These are phyloP conservation scores for Trochalopteron elliotii DNA, from an alignment of 2,113 vertebrate genomes.

Conservation along the genomic window DNA sequence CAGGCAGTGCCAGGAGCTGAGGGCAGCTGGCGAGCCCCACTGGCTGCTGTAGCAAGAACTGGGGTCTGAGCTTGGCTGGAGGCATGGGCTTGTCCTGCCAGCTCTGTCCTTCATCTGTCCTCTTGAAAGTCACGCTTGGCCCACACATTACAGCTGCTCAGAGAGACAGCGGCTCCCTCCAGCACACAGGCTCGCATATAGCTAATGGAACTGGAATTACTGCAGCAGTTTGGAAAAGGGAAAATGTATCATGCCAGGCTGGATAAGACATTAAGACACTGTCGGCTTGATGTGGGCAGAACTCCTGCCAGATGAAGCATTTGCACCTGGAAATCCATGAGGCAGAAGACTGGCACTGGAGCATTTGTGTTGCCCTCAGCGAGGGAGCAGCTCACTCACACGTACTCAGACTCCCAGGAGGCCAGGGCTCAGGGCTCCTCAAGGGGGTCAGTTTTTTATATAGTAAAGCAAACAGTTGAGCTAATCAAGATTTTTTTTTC, in stretches of 20 bases:
- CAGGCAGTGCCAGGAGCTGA: neutral
- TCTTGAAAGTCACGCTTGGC: rapidly evolving
- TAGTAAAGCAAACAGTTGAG: constrained; percentile 69
- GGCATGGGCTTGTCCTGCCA: neutral
- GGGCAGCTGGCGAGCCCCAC: neutral
- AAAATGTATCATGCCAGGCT: neutral
- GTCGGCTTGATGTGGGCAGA: neutral
- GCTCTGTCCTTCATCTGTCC: neutral
- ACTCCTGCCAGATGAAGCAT: neutral
- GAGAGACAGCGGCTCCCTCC: neutral
- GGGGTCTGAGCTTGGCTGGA: neutral
- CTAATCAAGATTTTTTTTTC: constrained; percentile 45
- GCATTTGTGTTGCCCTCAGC: neutral
- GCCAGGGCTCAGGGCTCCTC: neutral
- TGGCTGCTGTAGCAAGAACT: neutral
- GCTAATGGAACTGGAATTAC: neutral
- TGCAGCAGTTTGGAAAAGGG: neutral
- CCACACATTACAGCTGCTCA: neutral
- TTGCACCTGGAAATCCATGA: constrained; percentile 16
- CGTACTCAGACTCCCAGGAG: constrained; percentile 54
- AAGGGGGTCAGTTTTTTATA: constrained; percentile 66
- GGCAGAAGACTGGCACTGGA: neutral
- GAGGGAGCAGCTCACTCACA: constrained; percentile 25
- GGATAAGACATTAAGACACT: neutral
- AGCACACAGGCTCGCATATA: neutral